A percentile compares a stretch with the other conserved stretches of the same genome.
Conservation (phyloP, 2,797 vertebrate genomes). For the Natrix natrix region DNA sequence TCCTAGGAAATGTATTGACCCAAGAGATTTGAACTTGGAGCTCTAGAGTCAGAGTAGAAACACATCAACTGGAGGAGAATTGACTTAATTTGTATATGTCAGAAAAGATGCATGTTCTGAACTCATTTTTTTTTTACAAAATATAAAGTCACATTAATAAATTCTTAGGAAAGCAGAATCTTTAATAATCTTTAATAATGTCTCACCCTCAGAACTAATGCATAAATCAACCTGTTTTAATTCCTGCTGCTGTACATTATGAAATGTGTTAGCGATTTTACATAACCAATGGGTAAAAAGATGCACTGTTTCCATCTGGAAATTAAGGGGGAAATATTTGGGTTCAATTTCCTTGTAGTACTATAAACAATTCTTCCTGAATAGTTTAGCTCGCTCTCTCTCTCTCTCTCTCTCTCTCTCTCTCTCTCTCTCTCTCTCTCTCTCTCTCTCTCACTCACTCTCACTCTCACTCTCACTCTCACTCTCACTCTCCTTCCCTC, state of each 20-base stretch:
- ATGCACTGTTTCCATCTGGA: slow-evolving; percentile 1
- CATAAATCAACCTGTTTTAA: background rate
- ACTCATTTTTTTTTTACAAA: background rate
- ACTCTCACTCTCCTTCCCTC: too few relatives aligned
- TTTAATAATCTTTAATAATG: background rate
- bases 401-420: too few relatives aligned
- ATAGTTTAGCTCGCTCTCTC: too few relatives aligned
- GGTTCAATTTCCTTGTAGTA: slow-evolving; percentile 33
- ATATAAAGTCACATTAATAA: background rate
- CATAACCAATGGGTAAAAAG: slow-evolving; percentile 5
- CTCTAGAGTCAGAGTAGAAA: background rate
- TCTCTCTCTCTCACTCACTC: too few relatives aligned
- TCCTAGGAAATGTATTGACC: background rate
- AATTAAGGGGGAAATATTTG: background rate
- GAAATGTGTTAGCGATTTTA: background rate
- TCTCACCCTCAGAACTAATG: background rate
- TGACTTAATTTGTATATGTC: background rate
- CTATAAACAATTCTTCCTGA: background rate
- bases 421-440: too few relatives aligned
- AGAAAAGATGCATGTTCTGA: background rate
- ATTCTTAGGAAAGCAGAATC: background rate
- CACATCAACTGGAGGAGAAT: background rate
- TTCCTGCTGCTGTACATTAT: background rate
- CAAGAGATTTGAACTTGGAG: background rate
- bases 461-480: too few relatives aligned